Base-by-base conservation (phyloP, 2,797 vertebrate species). In the Euphonia xanthogaster region DNA sequence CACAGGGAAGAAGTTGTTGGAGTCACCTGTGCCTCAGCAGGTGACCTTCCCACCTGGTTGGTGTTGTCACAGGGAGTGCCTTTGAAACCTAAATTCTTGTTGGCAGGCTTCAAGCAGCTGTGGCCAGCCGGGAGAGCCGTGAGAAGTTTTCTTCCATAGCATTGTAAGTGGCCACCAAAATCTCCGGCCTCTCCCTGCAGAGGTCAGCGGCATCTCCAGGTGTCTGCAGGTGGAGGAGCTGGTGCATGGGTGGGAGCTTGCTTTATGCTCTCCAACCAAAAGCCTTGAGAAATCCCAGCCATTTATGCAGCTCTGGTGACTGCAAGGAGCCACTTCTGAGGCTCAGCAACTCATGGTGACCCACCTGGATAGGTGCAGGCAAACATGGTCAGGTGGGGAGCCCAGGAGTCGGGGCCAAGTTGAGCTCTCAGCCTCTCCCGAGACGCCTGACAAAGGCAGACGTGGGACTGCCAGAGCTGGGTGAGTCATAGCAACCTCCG, bases 41-140 rank as follows among this genome's bases (percentile, higher is more conserved):
- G 70, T 91, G 78, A 93, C 86, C 57, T 71, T 88, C 61, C 78
- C 55, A 77, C 40, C 3, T 30, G 68, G 66, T 21, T 73, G 70
- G n/a, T 18, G 4, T 42, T 95, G 75, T 90, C 74, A 88, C 55
- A 94, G 75, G 72, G 77, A 89, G 70, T 68, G 94, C 37, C 84
- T 81, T 95, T 57, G 84, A 94, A 94, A 92, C 55, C 66, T 54
- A 30, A 8, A 65, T 72, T 72, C 30, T 0, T 40, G 37, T 35
- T 85, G 76, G 40, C 47, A 83, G 53, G 47, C 35, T 82, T 77
- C 16, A 27, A 50, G 75, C 5, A 6, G 53, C 71, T 61, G 73
- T 3, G 27, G 58, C 45, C 76, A 85, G 84, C 51, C 24, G 11
- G 50, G n/a, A 37, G 15, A 91, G 58, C 63, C 0, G 3, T 45